phyloP scores from a whole-genome alignment of 37 sponge, comb jelly and placozoan genomes.

The Amphimedon queenslandica region DNA sequence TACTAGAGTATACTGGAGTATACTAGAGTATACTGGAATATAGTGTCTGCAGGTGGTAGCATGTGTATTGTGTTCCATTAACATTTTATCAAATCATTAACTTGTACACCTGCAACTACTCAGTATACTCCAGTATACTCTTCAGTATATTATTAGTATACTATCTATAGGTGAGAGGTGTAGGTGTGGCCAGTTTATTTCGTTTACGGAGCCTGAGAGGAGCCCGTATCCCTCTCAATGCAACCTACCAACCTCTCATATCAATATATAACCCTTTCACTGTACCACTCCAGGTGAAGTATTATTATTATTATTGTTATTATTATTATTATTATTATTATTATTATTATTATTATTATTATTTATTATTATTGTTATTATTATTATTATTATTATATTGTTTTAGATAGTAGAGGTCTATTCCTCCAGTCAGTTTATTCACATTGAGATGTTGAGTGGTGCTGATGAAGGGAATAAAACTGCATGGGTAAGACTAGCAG shows the following conservation, averaged over 20 bases:
- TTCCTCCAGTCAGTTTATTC: conserved; percentile 77
- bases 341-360: neutral
- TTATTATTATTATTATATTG: too few relatives aligned
- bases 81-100: too few relatives aligned
- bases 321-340: neutral
- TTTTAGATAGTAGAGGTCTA: conserved; percentile 83
- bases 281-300: conserved; percentile 64
- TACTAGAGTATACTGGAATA: too few relatives aligned
- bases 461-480: conserved; percentile 37
- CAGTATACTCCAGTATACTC: too few relatives aligned
- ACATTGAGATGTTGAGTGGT: conserved; percentile 74
- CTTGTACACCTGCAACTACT: too few relatives aligned
- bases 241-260: conserved; percentile 80
- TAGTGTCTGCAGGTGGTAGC: too few relatives aligned
- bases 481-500: conserved; percentile 60
- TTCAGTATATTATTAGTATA: too few relatives aligned
- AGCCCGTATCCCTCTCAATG: conserved; percentile 77
- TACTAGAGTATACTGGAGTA: too few relatives aligned
- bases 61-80: too few relatives aligned
- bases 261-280: conserved; percentile 81
- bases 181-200: conserved; percentile 73
- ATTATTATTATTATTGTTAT: neutral
- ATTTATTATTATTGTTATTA: too few relatives aligned
- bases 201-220: conserved; percentile 62
- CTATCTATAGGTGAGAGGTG: conserved; percentile 58